Conservation (phyloP, 2,888 invertebrate genomes). For the Chrysolina americana region DNA sequence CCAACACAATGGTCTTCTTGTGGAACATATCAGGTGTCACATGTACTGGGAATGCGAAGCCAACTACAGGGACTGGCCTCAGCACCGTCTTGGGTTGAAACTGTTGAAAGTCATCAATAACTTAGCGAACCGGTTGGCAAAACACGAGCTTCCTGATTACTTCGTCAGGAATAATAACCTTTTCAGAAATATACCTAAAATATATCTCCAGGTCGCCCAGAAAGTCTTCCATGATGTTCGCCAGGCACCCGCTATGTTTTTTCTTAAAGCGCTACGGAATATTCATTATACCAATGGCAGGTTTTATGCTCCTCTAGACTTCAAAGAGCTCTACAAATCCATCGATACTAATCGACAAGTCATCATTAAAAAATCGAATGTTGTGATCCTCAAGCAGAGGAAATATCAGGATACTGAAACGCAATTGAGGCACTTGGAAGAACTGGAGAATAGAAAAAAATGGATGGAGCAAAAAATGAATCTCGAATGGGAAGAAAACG, state of each 20-base stretch:
- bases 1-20: slow-evolving; percentile 77
- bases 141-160: slow-evolving; percentile 78
- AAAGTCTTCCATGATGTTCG: slow-evolving; percentile 78
- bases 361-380: not conserved
- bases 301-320: slow-evolving; percentile 57
- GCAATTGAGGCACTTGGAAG: slow-evolving; percentile 49
- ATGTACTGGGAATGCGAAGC: slow-evolving; percentile 87
- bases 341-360: slow-evolving; percentile 34
- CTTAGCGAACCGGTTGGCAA: slow-evolving; percentile 76
- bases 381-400: slow-evolving; percentile 30
- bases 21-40: slow-evolving; percentile 81
- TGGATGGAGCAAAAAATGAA: slow-evolving; percentile 41
- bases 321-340: slow-evolving; percentile 57
- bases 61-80: slow-evolving; percentile 81
- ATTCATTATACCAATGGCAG: slow-evolving; percentile 71
- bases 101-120: slow-evolving; percentile 76
- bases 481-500: slow-evolving; percentile 49
- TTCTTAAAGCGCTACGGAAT: slow-evolving; percentile 80
- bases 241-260: slow-evolving; percentile 81
- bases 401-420: slow-evolving; percentile 49
- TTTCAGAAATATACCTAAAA: slow-evolving; percentile 80
- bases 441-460: slow-evolving; percentile 46
- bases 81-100: slow-evolving; percentile 81
- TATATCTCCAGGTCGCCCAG: slow-evolving; percentile 76
- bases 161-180: slow-evolving; percentile 82